A percentile compares a stretch with the other conserved stretches of the same genome.
These are phyloP conservation scores for Parambassis ranga DNA, from an alignment of 2,797 vertebrate species.

Conservation along the genomic window DNA sequence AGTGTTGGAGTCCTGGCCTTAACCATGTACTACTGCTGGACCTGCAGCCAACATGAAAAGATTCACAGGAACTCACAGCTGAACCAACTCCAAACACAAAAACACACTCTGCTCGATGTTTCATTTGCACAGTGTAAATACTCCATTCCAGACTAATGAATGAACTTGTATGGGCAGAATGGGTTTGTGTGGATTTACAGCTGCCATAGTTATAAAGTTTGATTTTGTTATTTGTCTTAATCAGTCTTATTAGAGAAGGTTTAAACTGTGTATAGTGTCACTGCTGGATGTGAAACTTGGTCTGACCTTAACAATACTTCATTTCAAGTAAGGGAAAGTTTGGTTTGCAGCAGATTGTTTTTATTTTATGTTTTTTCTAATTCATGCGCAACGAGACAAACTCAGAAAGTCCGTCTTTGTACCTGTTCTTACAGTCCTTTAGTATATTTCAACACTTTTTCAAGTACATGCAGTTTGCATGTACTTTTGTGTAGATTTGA, in stretches of 20 bases:
- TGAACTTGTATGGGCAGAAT: constrained; percentile 1
- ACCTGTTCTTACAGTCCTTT: neutral
- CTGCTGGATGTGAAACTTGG: constrained; percentile 1
- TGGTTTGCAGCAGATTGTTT: neutral
- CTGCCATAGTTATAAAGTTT: constrained; percentile 20
- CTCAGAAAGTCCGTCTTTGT: neutral
- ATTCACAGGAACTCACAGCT: constrained; percentile 10
- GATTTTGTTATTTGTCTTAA: constrained; percentile 23
- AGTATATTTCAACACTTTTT: too few relatives aligned
- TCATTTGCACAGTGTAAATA: constrained; percentile 67
- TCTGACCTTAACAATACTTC: neutral
- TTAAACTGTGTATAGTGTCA: neutral
- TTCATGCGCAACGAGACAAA: neutral
- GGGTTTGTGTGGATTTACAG: constrained; percentile 26
- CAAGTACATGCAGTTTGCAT: too few relatives aligned
- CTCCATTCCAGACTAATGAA: constrained; percentile 42
- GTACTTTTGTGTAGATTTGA: too few relatives aligned
- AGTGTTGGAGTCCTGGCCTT: neutral
- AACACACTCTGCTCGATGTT: constrained; percentile 19
- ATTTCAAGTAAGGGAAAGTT: neutral
- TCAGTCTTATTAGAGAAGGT: neutral
- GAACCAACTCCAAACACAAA: neutral
- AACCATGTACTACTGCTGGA: neutral
- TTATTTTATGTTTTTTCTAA: neutral
- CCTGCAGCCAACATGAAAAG: neutral